Conservation (phyloP, 2,113 vertebrate genomes). For the Pangasianodon hypophthalmus region DNA sequence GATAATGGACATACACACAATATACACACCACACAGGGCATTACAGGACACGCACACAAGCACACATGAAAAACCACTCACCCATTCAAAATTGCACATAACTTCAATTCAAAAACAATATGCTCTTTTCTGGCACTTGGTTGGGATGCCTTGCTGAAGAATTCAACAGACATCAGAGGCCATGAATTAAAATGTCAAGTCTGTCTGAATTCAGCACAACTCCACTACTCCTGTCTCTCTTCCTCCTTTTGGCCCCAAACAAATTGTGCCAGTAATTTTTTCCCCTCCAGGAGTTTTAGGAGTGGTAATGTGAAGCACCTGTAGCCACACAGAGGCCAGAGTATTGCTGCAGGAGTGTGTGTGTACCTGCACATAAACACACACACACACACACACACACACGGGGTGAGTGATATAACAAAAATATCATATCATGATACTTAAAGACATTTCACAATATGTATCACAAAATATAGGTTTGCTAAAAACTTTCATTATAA, state of each 20-base stretch:
- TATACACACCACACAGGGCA: conserved; percentile 40
- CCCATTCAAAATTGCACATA: conserved; percentile 59
- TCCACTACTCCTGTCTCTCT: conserved; percentile 36
- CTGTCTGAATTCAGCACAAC: conserved; percentile 61
- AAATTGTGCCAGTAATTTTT: conserved; percentile 74
- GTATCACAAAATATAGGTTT: background rate
- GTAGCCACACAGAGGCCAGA: conserved; percentile 69
- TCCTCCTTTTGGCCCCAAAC: conserved; percentile 52
- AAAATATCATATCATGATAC: background rate
- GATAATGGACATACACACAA: conserved; percentile 54
- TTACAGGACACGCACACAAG: conserved; percentile 44
- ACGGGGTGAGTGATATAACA: background rate
- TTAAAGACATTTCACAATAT: background rate
- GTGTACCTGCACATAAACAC: conserved; percentile 49
- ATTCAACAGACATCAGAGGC: conserved; percentile 71
- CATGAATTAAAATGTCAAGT: conserved; percentile 69
- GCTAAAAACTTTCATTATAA: background rate
- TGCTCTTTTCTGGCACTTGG: conserved; percentile 67
- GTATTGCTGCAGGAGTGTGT: conserved; percentile 57
- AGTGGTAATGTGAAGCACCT: conserved; percentile 77
- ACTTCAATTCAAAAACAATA: conserved; percentile 72
- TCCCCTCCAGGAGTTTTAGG: conserved; percentile 71
- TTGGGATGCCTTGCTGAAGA: conserved; percentile 68
- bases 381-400: conserved; percentile 28
- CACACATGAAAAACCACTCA: conserved; percentile 31